A percentile compares a stretch with the other conserved stretches of the same genome.
phyloP scores from a whole-genome alignment of 2,113 vertebrate species.

The Nicator chloris region DNA sequence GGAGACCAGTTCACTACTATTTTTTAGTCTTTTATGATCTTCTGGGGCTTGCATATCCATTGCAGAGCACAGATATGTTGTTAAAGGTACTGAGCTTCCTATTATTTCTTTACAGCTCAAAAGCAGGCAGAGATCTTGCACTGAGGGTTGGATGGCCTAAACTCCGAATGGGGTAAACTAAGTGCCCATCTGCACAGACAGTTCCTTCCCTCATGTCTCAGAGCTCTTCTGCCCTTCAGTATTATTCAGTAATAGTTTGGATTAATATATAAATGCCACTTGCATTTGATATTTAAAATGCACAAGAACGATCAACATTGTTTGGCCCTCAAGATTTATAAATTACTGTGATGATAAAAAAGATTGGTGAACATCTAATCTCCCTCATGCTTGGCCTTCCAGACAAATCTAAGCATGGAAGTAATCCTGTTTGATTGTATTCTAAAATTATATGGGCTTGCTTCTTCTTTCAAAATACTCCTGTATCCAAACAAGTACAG shows the following conservation, averaged over 20 bases:
- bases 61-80: neutral
- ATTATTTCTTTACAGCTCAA: neutral
- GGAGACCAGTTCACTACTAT: neutral
- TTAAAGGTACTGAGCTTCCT: neutral
- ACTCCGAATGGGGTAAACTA: neutral
- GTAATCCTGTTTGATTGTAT: neutral
- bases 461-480: neutral
- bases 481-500: neutral
- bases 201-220: neutral
- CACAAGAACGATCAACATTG: neutral
- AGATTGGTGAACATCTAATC: neutral
- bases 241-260: neutral
- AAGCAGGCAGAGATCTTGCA: neutral
- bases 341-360: neutral
- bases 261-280: neutral
- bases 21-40: neutral
- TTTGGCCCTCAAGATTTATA: neutral
- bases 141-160: neutral
- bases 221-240: neutral
- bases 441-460: neutral
- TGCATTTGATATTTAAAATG: neutral
- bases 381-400: neutral
- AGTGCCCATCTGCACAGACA: neutral
- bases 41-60: neutral
- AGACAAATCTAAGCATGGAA: constrained; percentile 20